Percentiles rank a stretch among this genome's conserved stretches.
Conservation (phyloP, 2,113 vertebrate genomes). For the Semicossyphus pulcher region DNA sequence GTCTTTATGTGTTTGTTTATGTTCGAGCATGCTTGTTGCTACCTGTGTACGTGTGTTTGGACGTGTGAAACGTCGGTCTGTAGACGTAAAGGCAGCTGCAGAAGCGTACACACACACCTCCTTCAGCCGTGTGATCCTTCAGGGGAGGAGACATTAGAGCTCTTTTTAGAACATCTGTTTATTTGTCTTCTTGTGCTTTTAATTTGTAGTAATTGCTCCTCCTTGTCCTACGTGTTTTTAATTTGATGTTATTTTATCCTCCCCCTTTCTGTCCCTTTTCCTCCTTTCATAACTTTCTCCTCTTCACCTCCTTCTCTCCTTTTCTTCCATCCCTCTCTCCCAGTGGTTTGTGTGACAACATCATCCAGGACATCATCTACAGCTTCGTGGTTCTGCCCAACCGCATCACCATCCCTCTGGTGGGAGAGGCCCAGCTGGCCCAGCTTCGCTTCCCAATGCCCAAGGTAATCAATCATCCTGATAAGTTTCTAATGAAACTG, state of each 20-base stretch:
- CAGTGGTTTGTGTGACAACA: constrained; percentile 92
- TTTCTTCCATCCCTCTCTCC: background rate
- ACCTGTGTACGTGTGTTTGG: no score
- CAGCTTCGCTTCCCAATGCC: constrained; percentile 92
- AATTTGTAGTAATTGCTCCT: background rate
- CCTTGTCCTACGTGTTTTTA: no score
- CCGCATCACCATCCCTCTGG: constrained; percentile 92
- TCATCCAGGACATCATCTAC: constrained; percentile 94
- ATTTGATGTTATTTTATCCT: no score
- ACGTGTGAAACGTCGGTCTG: background rate
- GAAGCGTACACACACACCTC: no score
- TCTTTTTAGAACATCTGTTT: no score
- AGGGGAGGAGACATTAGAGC: no score
- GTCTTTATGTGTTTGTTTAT: background rate
- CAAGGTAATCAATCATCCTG: constrained; percentile 89
- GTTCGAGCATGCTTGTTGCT: background rate
- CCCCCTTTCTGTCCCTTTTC: no score
- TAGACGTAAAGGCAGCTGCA: no score
- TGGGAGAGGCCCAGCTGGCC: constrained; percentile 89
- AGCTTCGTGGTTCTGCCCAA: constrained; percentile 94
- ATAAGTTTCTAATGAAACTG: no score
- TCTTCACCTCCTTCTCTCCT: background rate
- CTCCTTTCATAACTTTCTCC: no score
- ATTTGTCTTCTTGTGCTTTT: background rate
- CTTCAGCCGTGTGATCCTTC: no score